Percentiles rank a stretch among this genome's conserved stretches.
These are phyloP conservation scores for Hydropsyche tenuis DNA, from an alignment of 1,140 invertebrate species.

Conservation along the genomic window DNA sequence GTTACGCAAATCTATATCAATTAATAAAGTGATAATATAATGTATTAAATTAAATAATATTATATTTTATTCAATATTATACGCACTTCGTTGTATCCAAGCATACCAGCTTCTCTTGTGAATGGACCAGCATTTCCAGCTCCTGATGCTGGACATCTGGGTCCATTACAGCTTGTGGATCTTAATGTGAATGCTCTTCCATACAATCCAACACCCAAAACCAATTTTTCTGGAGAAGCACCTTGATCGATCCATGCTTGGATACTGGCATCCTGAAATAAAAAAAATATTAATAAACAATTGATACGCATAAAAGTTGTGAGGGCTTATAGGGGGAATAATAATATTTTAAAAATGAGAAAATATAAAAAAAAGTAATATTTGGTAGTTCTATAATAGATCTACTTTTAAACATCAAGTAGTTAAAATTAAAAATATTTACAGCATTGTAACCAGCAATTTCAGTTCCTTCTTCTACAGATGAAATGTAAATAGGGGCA, in stretches of 20 bases:
- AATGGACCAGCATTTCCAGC: constrained; percentile 71
- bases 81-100: constrained; percentile 84
- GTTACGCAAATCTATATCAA: constrained; percentile 35
- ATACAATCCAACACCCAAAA: constrained; percentile 74
- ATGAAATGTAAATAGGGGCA: constrained; percentile 62
- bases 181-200: constrained; percentile 71
- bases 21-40: not conserved
- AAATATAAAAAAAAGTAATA: too few relatives aligned
- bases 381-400: too few relatives aligned
- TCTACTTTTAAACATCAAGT: not conserved
- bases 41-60: not conserved
- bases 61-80: constrained; percentile 51
- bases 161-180: constrained; percentile 53
- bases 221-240: constrained; percentile 68
- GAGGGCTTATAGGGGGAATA: too few relatives aligned
- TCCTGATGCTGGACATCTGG: constrained; percentile 62
- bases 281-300: not conserved
- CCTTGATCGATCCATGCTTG: constrained; percentile 56
- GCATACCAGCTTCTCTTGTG: constrained; percentile 71
- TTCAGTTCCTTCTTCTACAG: constrained; percentile 16
- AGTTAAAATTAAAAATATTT: constrained; percentile 37
- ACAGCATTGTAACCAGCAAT: constrained; percentile 53
- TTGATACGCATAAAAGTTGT: too few relatives aligned
- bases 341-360: too few relatives aligned
- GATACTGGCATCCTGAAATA: constrained; percentile 52